Evolutionary conservation across 2,888 invertebrate species (phyloP).

Genomic region (Chaetogeoica ovagalla): DNA sequence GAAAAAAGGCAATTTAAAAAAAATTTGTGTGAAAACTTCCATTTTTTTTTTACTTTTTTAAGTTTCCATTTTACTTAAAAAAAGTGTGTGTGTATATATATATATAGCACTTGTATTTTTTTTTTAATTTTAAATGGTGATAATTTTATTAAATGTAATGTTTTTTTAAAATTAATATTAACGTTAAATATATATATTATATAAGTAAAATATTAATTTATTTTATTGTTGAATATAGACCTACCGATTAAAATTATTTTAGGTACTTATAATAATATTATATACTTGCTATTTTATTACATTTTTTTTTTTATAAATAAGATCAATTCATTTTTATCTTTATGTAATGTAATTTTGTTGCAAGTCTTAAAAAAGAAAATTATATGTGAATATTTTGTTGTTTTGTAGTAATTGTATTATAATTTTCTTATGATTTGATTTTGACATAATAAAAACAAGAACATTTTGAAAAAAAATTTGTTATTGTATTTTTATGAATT

Average conservation of each 20-base stretch:
- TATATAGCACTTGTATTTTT: slow-evolving; percentile 18
- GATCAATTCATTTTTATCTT: slow-evolving; percentile 36
- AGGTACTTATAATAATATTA: slow-evolving; percentile 14
- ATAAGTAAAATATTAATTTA: slow-evolving; percentile 10
- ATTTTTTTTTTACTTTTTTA: slow-evolving; percentile 26
- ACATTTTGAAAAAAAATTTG: slow-evolving; percentile 19
- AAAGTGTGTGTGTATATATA: too few species aligned
- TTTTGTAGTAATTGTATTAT: slow-evolving; percentile 44
- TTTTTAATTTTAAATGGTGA: slow-evolving; percentile 37
- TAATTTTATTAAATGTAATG: slow-evolving; percentile 25
- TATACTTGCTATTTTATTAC: slow-evolving; percentile 24
- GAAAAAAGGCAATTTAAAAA: slow-evolving; percentile 3
- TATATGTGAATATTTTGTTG: slow-evolving; percentile 12
- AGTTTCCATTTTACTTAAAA: slow-evolving; percentile 39
- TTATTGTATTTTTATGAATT: slow-evolving; percentile 15
- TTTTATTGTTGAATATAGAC: slow-evolving; percentile 30
- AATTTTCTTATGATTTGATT: slow-evolving; percentile 45
- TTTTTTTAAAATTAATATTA: slow-evolving; percentile 25
- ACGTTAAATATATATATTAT: slow-evolving; percentile 17
- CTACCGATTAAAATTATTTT: slow-evolving; percentile 22
- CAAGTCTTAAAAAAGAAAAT: neutral
- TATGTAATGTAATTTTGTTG: slow-evolving; percentile 16
- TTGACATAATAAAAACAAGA: slow-evolving; percentile 10
- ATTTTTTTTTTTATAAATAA: slow-evolving; percentile 25
- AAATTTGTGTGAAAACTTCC: slow-evolving; percentile 12